Percentiles rank a stretch among this genome's conserved stretches.
These are phyloP conservation scores for Leistus spinibarbis DNA, from an alignment of 2,888 invertebrate species.

Conservation along the genomic window DNA sequence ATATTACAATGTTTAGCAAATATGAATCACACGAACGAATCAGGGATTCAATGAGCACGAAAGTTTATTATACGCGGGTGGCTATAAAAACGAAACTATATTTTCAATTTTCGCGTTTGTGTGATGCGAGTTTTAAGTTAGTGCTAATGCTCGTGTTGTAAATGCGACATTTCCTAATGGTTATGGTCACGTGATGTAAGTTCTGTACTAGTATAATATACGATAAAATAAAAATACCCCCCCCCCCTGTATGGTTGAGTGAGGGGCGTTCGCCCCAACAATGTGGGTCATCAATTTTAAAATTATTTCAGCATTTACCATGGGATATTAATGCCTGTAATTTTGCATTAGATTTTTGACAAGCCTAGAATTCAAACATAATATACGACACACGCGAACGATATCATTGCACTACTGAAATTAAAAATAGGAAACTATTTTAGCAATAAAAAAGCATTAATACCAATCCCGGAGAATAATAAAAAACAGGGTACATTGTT, in stretches of 20 bases:
- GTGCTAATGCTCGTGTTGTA: constrained; percentile 27
- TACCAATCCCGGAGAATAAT: constrained; percentile 5
- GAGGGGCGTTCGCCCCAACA: constrained; percentile 2
- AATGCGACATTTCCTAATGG: constrained; percentile 36
- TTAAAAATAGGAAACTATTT: constrained; percentile 1
- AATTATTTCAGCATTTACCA: constrained; percentile 20
- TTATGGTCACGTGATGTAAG: constrained; percentile 24
- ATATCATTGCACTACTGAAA: neutral
- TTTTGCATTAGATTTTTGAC: constrained; percentile 19
- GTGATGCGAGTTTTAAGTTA: constrained; percentile 17
- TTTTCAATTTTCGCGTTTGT: neutral
- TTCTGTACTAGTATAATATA: too few species aligned
- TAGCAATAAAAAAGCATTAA: too few species aligned
- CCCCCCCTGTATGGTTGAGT: neutral
- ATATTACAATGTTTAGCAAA: too few species aligned
- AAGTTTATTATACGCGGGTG: neutral
- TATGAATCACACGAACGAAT: neutral
- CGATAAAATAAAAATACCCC: constrained; percentile 26
- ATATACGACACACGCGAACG: neutral
- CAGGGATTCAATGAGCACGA: neutral
- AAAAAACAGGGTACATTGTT: neutral
- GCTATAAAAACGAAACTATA: neutral
- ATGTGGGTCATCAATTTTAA: constrained; percentile 26
- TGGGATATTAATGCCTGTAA: constrained; percentile 21
- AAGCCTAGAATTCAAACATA: neutral